Conservation (phyloP, 2,797 vertebrate species). For the Simalia tracyae region DNA sequence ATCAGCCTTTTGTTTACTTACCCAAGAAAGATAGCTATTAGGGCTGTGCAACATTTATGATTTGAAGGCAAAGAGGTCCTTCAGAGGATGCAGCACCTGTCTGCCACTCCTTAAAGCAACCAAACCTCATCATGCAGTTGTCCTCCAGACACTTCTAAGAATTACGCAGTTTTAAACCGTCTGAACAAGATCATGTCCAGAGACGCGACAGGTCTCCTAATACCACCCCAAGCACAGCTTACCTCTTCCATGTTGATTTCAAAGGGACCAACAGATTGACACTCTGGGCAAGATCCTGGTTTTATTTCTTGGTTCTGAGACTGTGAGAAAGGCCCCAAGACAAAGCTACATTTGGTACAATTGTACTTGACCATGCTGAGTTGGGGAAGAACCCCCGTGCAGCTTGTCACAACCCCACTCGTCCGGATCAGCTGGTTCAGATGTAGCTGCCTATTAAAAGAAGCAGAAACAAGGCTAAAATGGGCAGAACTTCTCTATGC, state of each 20-base stretch:
- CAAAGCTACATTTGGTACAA: constrained; percentile 94
- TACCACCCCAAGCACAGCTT: constrained; percentile 11
- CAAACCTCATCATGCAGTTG: neutral
- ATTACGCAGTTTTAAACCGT: neutral
- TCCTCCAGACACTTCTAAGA: neutral
- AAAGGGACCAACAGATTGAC: constrained; percentile 92
- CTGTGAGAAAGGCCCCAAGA: constrained; percentile 95
- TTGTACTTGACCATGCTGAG: constrained; percentile 98
- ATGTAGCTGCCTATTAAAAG: constrained; percentile 86
- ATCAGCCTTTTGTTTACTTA: neutral
- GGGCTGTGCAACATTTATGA: too few species aligned
- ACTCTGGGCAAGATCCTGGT: constrained; percentile 97
- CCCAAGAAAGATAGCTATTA: neutral
- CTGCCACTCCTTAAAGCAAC: neutral
- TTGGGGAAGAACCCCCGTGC: constrained; percentile 93
- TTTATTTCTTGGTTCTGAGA: constrained; percentile 99
- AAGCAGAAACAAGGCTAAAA: neutral
- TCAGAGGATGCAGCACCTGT: too few species aligned
- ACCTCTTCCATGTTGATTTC: constrained; percentile 99
- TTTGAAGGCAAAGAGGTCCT: too few species aligned
- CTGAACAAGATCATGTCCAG: neutral
- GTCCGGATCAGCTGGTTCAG: constrained; percentile 98
- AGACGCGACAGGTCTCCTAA: neutral
- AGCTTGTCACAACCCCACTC: constrained; percentile 93
- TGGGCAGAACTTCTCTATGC: neutral